phyloP scores from a whole-genome alignment of 2,113 vertebrate genomes.

The Sebastes fasciatus region DNA sequence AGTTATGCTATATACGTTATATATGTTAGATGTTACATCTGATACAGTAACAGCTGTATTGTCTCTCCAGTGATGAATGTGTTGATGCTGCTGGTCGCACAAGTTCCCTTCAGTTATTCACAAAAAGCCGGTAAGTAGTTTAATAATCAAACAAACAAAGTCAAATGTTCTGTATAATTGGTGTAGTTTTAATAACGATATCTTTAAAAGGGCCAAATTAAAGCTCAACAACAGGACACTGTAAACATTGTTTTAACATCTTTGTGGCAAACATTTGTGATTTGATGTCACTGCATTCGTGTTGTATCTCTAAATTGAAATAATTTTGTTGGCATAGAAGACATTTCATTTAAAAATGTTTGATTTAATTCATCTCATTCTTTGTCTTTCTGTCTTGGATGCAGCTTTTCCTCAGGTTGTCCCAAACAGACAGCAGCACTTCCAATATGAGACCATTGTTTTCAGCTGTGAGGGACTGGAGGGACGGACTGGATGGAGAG shows the following conservation, averaged over 20 bases:
- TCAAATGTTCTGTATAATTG: not conserved
- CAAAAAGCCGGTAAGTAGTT: not conserved
- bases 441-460: not conserved
- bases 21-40: not conserved
- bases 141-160: no score
- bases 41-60: not conserved
- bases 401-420: not conserved
- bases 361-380: not conserved
- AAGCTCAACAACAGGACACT: no score
- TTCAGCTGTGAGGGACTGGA: constrained; percentile 6
- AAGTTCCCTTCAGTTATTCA: not conserved
- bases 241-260: no score
- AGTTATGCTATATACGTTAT: not conserved
- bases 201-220: not conserved
- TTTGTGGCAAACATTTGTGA: no score
- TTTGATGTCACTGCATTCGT: not conserved
- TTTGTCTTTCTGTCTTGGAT: not conserved
- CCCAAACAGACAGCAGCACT: constrained; percentile 9
- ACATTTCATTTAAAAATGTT: not conserved
- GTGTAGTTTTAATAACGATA: not conserved
- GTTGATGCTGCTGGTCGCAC: not conserved
- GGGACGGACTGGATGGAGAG: not conserved
- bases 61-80: not conserved
- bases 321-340: not conserved
- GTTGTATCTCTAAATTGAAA: not conserved